Percentiles rank a stretch among this genome's conserved stretches.
Conservation (phyloP, 2,888 invertebrate species). For the Phengaris arion region DNA sequence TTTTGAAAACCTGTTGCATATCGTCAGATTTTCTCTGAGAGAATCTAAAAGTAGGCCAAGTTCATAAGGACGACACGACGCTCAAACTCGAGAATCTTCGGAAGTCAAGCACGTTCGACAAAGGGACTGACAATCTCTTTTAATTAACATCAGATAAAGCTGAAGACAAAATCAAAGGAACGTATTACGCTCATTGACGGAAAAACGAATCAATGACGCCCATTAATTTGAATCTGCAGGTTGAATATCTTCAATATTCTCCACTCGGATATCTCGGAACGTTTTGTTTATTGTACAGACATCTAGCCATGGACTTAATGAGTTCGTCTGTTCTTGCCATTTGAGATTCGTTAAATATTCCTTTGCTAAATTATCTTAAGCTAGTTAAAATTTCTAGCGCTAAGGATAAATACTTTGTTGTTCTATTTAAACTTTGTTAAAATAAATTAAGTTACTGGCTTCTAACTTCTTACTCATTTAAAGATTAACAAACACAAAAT, state of each 20-base stretch:
- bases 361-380: slow-evolving; percentile 37
- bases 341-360: slow-evolving; percentile 43
- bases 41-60: neutral
- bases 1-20: neutral
- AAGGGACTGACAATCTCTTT: slow-evolving; percentile 29
- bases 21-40: neutral
- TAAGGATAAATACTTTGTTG: slow-evolving; percentile 9
- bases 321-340: slow-evolving; percentile 34
- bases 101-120: neutral
- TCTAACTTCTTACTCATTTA: too few relatives aligned
- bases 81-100: slow-evolving; percentile 10
- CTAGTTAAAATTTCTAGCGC: slow-evolving; percentile 37
- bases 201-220: slow-evolving; percentile 29
- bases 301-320: slow-evolving; percentile 36
- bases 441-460: too few relatives aligned
- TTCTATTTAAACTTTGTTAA: neutral
- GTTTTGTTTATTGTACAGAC: slow-evolving; percentile 33
- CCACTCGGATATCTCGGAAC: slow-evolving; percentile 24
- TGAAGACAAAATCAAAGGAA: slow-evolving; percentile 32
- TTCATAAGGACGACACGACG: slow-evolving; percentile 5
- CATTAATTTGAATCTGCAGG: slow-evolving; percentile 34
- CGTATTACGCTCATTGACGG: slow-evolving; percentile 34
- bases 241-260: slow-evolving; percentile 32
- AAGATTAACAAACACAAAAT: too few relatives aligned
- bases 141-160: slow-evolving; percentile 32